Evolutionary conservation across 2,797 vertebrate species (phyloP).

Genomic region (Gymnocypris eckloni): DNA sequence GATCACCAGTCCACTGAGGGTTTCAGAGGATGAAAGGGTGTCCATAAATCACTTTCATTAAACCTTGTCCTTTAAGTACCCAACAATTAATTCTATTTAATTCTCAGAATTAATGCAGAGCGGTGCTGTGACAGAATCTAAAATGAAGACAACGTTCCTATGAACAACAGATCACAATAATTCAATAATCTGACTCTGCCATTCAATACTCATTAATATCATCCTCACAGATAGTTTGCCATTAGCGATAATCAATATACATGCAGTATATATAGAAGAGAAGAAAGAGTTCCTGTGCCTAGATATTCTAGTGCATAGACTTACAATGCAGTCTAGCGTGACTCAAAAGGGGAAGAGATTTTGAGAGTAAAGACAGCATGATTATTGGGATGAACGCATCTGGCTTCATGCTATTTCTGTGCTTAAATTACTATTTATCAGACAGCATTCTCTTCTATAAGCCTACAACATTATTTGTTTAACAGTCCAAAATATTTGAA

Average conservation of each 20-base stretch:
- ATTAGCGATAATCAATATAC: background rate
- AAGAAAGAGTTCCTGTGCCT: background rate
- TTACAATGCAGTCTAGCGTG: background rate
- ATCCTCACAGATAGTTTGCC: background rate
- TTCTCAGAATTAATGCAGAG: background rate
- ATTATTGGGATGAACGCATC: background rate
- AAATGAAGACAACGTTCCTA: background rate
- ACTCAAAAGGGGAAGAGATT: background rate
- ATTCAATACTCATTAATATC: background rate
- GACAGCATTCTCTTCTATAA: background rate
- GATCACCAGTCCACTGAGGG: background rate
- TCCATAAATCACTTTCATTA: constrained; percentile 1
- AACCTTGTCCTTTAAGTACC: background rate
- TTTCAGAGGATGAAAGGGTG: background rate
- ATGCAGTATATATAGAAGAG: background rate
- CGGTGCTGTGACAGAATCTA: background rate
- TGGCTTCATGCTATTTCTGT: background rate
- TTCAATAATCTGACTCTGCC: background rate
- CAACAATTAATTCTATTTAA: background rate
- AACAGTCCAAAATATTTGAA: background rate
- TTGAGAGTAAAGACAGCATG: constrained; percentile 12
- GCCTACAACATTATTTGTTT: background rate
- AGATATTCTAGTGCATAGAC: background rate
- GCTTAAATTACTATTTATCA: background rate
- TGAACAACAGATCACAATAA: background rate